Evolutionary conservation across 2,888 invertebrate genomes (phyloP).

Genomic region (Campoplex nolae): DNA sequence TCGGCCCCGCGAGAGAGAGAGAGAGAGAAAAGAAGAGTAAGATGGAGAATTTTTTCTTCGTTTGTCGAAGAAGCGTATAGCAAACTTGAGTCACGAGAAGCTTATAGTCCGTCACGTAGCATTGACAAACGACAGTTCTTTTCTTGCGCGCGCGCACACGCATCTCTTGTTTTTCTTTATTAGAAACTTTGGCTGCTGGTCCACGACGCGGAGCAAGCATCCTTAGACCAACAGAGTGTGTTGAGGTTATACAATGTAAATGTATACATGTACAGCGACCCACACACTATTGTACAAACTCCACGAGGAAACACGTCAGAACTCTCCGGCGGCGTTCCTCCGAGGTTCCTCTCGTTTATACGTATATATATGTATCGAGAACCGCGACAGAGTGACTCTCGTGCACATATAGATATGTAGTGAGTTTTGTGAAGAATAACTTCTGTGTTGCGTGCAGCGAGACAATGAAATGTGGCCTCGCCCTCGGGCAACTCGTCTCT

Average conservation of each 20-base stretch:
- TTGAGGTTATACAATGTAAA: slow-evolving; percentile 24
- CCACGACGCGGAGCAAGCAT: slow-evolving; percentile 29
- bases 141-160: slow-evolving; percentile 31
- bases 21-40: neutral
- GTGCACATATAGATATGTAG: neutral
- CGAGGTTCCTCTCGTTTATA: slow-evolving; percentile 31
- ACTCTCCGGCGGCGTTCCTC: slow-evolving; percentile 52
- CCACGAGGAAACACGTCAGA: slow-evolving; percentile 51
- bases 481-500: slow-evolving; percentile 56
- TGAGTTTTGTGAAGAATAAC: slow-evolving; percentile 49
- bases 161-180: slow-evolving; percentile 68
- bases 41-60: slow-evolving; percentile 32
- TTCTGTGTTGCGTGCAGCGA: slow-evolving; percentile 58
- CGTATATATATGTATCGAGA: neutral
- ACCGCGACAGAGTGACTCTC: neutral
- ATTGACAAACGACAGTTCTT: slow-evolving; percentile 71
- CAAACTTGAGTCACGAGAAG: slow-evolving; percentile 38
- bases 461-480: slow-evolving; percentile 69
- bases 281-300: slow-evolving; percentile 33
- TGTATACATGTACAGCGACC: slow-evolving; percentile 10
- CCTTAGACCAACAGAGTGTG: slow-evolving; percentile 20
- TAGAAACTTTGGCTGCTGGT: slow-evolving; percentile 66
- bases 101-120: slow-evolving; percentile 68
- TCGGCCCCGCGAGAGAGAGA: neutral
- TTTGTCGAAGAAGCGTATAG: slow-evolving; percentile 36